phyloP scores from a whole-genome alignment of 2,888 invertebrate species.

The Xanthia togata region DNA sequence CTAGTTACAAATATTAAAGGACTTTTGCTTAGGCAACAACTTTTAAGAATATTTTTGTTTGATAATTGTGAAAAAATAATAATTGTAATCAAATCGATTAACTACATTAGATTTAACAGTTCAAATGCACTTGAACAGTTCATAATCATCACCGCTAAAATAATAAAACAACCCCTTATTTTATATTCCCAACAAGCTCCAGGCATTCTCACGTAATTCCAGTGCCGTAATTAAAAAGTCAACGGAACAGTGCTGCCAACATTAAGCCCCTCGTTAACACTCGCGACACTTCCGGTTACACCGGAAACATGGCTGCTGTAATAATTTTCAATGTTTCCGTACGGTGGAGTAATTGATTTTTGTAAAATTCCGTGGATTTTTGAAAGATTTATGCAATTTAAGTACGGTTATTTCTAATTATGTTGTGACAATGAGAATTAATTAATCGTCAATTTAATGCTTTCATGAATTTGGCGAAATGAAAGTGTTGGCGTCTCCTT shows the following conservation, averaged over 20 bases:
- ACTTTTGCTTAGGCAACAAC: no score
- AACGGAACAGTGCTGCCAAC: constrained; percentile 82
- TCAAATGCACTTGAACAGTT: neutral
- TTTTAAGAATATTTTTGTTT: no score
- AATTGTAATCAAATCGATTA: neutral
- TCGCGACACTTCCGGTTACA: constrained; percentile 69
- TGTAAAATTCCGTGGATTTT: neutral
- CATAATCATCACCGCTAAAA: constrained; percentile 27
- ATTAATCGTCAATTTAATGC: no score
- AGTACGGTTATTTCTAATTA: neutral
- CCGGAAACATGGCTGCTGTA: constrained; percentile 67
- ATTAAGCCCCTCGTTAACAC: constrained; percentile 87
- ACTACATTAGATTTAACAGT: neutral
- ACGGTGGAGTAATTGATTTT: constrained; percentile 49
- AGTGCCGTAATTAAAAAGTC: constrained; percentile 88
- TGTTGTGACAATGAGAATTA: no score
- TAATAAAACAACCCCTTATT: constrained; percentile 71
- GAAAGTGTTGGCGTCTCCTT: no score
- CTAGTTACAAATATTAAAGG: no score
- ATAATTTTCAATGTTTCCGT: constrained; percentile 64
- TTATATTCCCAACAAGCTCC: constrained; percentile 80
- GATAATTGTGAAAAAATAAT: no score
- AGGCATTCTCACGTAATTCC: constrained; percentile 87
- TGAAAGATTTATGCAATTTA: neutral
- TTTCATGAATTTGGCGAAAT: no score